Evolutionary conservation across 2,797 vertebrate species (phyloP).

Genomic region (Caiman crocodilus): DNA sequence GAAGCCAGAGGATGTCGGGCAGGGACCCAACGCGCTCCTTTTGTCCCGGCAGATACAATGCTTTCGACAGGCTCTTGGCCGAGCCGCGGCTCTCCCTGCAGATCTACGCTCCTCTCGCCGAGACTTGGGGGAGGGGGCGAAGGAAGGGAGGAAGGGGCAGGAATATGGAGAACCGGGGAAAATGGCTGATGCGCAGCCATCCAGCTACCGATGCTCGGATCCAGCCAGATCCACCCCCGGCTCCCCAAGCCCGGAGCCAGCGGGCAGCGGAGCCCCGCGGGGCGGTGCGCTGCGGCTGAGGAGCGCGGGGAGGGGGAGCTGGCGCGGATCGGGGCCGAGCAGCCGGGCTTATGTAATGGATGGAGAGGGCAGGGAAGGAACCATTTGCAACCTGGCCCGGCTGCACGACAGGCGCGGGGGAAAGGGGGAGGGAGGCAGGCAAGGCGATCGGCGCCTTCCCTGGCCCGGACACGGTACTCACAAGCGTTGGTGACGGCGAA

Average conservation of each 20-base stretch:
- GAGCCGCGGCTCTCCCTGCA: neutral
- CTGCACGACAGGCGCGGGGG: neutral
- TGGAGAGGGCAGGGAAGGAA: neutral
- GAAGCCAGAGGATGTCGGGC: neutral
- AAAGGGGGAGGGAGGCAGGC: neutral
- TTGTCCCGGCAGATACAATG: neutral
- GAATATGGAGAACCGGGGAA: constrained; percentile 59
- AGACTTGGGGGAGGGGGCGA: neutral
- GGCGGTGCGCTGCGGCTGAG: too few species aligned
- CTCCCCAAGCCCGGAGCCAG: neutral
- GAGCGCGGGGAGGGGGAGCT: too few species aligned
- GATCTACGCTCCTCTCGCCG: neutral
- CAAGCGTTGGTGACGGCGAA: constrained; percentile 99
- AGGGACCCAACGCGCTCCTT: neutral
- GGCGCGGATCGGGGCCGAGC: neutral
- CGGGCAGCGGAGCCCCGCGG: neutral
- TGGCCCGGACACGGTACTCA: constrained; percentile 83
- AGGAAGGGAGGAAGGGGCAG: neutral
- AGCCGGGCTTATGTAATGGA: constrained; percentile 34
- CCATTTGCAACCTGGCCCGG: neutral
- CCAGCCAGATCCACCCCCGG: neutral
- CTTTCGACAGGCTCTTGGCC: neutral
- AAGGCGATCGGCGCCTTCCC: neutral
- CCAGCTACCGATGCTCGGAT: constrained; percentile 26
- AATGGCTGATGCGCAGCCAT: constrained; percentile 78